Evolutionary conservation across 2,797 vertebrate species (phyloP).

Genomic region (Apogon talboti): DNA sequence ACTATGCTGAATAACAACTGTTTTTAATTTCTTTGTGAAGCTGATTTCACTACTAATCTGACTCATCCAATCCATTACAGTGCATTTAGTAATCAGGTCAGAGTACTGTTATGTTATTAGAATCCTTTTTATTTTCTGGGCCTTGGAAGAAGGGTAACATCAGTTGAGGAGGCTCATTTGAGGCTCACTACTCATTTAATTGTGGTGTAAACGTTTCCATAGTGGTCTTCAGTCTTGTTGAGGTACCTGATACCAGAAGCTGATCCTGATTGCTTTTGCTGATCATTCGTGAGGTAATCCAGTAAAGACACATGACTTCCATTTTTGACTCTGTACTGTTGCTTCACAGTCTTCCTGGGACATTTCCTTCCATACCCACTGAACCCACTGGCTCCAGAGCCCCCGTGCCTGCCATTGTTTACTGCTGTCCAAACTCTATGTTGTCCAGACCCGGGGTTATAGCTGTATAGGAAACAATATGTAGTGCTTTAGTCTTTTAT

Average conservation of each 20-base stretch:
- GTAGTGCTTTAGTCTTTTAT: not conserved
- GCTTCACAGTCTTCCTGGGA: conserved; percentile 7
- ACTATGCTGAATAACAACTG: too few relatives aligned
- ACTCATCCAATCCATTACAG: too few relatives aligned
- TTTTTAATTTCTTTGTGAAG: too few relatives aligned
- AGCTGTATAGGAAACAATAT: conserved; percentile 5
- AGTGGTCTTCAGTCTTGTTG: not conserved
- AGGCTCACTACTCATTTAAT: not conserved
- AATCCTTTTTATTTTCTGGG: too few relatives aligned
- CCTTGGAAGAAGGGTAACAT: too few relatives aligned
- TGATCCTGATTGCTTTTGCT: not conserved
- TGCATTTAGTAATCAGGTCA: too few relatives aligned
- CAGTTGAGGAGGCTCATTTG: too few relatives aligned
- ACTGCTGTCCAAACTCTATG: conserved; percentile 37
- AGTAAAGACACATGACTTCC: not conserved
- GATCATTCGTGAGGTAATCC: conserved; percentile 6
- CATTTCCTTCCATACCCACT: conserved; percentile 18
- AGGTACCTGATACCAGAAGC: too few relatives aligned
- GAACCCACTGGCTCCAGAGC: conserved; percentile 17
- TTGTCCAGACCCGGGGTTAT: conserved; percentile 8
- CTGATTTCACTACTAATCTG: too few relatives aligned
- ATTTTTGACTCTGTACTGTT: not conserved
- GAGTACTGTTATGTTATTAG: too few relatives aligned
- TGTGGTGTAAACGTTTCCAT: not conserved
- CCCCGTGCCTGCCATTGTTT: conserved; percentile 15